Evolutionary conservation across 2,888 invertebrate genomes (phyloP).

Genomic region (Enoplolaimus lenunculus): DNA sequence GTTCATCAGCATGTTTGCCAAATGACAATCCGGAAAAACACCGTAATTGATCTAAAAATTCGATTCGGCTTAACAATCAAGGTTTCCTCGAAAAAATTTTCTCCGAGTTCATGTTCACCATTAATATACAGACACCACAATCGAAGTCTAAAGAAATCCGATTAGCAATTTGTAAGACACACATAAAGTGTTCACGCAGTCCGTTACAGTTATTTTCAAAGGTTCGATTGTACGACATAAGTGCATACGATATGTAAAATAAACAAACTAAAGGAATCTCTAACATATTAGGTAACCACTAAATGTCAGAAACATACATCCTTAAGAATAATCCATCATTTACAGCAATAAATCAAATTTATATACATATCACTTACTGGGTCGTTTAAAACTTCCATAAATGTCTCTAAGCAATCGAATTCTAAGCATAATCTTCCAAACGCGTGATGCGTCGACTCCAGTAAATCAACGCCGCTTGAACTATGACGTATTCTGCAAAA

Average conservation of each 20-base stretch:
- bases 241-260: too few species aligned
- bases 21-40: constrained; percentile 67
- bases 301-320: background rate
- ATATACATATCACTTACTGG: constrained; percentile 49
- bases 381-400: constrained; percentile 61
- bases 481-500: constrained; percentile 52
- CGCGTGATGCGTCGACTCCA: constrained; percentile 70
- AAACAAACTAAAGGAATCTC: too few species aligned
- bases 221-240: too few species aligned
- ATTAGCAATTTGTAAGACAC: too few species aligned
- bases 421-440: constrained; percentile 50
- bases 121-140: too few species aligned
- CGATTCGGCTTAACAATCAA: too few species aligned
- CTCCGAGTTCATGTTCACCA: too few species aligned
- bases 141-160: constrained; percentile 23
- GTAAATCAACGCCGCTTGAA: constrained; percentile 54
- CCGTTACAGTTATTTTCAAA: too few species aligned
- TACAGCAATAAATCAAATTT: too few species aligned
- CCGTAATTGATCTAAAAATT: constrained; percentile 64
- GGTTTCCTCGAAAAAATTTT: too few species aligned
- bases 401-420: constrained; percentile 50
- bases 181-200: too few species aligned
- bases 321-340: background rate
- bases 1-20: constrained; percentile 65
- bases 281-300: constrained; percentile 14